Base-by-base conservation (phyloP, 2,888 invertebrate genomes). In the Cosmia pyralina region DNA sequence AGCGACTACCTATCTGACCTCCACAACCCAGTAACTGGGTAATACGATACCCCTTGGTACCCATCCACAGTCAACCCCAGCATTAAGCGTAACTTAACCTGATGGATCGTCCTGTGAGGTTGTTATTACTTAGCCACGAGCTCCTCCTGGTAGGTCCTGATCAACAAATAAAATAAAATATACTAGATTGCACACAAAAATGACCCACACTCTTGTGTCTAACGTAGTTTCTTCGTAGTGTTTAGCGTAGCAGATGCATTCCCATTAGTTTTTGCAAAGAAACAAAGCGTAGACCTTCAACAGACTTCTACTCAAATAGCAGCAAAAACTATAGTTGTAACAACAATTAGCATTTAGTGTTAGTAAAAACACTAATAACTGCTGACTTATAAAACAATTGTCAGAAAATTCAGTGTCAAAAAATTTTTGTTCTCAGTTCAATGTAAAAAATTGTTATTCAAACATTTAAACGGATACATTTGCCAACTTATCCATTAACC, bases 81-180 rank as follows among this genome's bases (percentile, higher is more conserved):
- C 28, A n/a, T n/a, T n/a, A 28, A 28, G 2, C 28, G 3, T 28
- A 28, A 3, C 28, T 28, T 28, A 28, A 28, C 28, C 28, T 28
- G 28, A 28, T 28, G 28, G 28, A 28, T 28, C 28, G 28, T 2
- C 28, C 28, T 3, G 28, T 28, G 28, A 1, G 28, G 28, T 3
- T 28, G 28, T 28, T 28, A 28, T 28, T 28, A 28, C 3, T 28
- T 28, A 28, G 3, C 28, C 28, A 28, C 28, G 28, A 28, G n/a
- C n/a, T n/a, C n/a, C n/a, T n/a, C n/a, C n/a, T 28, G 28, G 28
- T 3, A 28, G 38, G 38, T 2, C 41, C 75, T 44, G 57, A 65
- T 65, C 57, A 69, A 59, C 48, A 48, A 75, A 60, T 48, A 69
- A 48, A 53, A 75, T 69, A 48, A 53, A 75, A 69, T 69, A 69